Evolutionary conservation across 1,140 invertebrate genomes (phyloP).

Genomic region (Nebria ingens): DNA sequence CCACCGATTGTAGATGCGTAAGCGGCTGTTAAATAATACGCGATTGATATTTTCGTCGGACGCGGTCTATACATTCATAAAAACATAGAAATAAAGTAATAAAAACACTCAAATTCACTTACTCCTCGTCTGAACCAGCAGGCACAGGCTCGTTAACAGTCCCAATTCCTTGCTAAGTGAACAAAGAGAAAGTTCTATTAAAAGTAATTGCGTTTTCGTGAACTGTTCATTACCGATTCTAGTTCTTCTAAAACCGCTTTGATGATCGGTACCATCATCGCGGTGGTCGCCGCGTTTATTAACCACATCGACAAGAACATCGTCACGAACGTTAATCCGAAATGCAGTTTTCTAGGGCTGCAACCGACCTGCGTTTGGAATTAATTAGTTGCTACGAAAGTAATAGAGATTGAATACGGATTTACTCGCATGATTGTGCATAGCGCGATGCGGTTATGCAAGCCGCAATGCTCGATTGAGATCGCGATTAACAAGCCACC

Average conservation of each 20-base stretch:
- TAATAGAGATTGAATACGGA: background rate
- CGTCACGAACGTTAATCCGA: constrained; percentile 42
- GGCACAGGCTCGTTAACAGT: background rate
- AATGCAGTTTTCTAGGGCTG: constrained; percentile 30
- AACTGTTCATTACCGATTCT: constrained; percentile 36
- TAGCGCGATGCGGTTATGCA: constrained; percentile 54
- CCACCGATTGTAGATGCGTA: constrained; percentile 71
- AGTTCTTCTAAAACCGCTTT: constrained; percentile 36
- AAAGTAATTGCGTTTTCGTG: no score
- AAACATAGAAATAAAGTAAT: no score
- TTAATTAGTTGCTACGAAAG: background rate
- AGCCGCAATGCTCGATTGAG: constrained; percentile 49
- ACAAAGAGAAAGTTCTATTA: background rate
- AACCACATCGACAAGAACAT: constrained; percentile 48
- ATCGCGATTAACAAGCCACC: constrained; percentile 47
- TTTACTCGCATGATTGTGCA: constrained; percentile 34
- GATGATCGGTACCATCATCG: constrained; percentile 49
- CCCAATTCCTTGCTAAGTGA: background rate
- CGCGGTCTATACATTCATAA: no score
- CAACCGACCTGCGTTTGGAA: background rate
- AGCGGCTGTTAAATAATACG: constrained; percentile 60
- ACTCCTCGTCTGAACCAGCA: background rate
- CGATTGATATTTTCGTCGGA: constrained; percentile 49
- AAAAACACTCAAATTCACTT: no score
- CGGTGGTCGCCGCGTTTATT: constrained; percentile 44